Conservation (phyloP, 2,113 vertebrate genomes). For the Chloropsis hardwickii region DNA sequence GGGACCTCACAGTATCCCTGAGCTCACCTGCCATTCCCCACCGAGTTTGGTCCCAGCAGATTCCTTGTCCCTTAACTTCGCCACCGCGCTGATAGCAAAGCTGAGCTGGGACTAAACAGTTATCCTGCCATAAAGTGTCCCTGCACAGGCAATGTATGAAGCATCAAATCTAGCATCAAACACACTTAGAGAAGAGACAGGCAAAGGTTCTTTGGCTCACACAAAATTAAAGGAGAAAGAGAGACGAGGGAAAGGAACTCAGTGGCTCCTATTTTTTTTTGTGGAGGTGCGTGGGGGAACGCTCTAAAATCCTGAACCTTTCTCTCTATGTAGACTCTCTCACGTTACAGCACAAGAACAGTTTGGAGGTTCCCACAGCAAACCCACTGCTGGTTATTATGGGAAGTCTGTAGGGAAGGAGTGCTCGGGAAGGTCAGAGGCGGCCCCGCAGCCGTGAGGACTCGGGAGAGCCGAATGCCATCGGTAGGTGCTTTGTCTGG, state of each 20-base stretch:
- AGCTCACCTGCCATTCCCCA: background rate
- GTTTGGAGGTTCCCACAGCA: background rate
- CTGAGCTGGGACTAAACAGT: background rate
- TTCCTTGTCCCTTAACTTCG: background rate
- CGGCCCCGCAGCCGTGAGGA: background rate
- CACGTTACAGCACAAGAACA: background rate
- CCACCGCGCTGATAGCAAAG: background rate
- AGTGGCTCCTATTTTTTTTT: background rate
- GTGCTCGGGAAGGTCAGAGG: conserved; percentile 14
- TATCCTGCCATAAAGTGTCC: background rate
- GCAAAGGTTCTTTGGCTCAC: background rate
- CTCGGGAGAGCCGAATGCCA: conserved; percentile 30
- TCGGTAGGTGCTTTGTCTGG: conserved; percentile 71
- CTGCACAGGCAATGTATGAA: accelerated
- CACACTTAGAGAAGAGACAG: background rate
- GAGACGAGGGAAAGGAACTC: background rate
- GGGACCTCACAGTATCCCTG: background rate
- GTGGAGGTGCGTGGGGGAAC: background rate
- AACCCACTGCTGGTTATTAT: background rate
- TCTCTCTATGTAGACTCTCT: background rate
- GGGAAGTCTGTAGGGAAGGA: background rate
- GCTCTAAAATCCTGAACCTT: background rate
- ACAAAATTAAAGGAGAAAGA: background rate
- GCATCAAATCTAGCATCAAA: background rate
- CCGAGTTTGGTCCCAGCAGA: background rate